Percentiles rank a stretch among this genome's conserved stretches.
These are phyloP conservation scores for Scaptomyza graminum DNA, from an alignment of 1,140 invertebrate genomes.

Conservation along the genomic window DNA sequence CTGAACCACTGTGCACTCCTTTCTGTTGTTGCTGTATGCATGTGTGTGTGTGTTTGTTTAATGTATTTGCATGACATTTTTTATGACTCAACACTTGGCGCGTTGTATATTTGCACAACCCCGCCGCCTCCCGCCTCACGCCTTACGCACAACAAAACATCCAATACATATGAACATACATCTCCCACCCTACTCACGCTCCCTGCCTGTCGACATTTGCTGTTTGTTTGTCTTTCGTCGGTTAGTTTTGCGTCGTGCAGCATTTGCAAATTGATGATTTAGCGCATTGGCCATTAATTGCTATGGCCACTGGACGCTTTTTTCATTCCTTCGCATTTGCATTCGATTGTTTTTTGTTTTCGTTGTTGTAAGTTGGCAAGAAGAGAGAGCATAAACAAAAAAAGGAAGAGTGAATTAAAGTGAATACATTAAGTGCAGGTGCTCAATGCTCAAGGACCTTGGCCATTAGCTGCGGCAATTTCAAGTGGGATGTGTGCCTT, in stretches of 20 bases:
- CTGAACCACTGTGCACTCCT: conserved; percentile 34
- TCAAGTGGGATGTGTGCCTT: not conserved
- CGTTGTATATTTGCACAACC: conserved; percentile 31
- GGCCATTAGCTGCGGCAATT: conserved; percentile 20
- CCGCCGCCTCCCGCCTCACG: no score
- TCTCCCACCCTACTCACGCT: not conserved
- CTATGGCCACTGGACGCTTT: conserved; percentile 29
- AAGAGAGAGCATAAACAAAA: not conserved
- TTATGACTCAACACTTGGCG: conserved; percentile 48
- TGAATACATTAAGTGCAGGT: conserved; percentile 53
- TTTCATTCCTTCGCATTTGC: not conserved
- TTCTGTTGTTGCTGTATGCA: conserved; percentile 19
- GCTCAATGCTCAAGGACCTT: conserved; percentile 45
- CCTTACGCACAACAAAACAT: not conserved
- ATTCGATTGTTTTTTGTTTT: not conserved
- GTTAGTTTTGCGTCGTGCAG: conserved; percentile 40
- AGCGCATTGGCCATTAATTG: conserved; percentile 59
- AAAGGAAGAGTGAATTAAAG: conserved; percentile 30
- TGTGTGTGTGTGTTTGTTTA: conserved; percentile 34
- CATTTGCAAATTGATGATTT: conserved; percentile 65
- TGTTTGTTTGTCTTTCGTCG: conserved; percentile 37
- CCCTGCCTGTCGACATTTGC: not conserved
- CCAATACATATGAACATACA: no score
- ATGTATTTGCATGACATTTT: conserved; percentile 63
- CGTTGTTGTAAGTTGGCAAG: not conserved